Conservation (phyloP, 2,113 vertebrate genomes). For the Gavialis gangeticus region DNA sequence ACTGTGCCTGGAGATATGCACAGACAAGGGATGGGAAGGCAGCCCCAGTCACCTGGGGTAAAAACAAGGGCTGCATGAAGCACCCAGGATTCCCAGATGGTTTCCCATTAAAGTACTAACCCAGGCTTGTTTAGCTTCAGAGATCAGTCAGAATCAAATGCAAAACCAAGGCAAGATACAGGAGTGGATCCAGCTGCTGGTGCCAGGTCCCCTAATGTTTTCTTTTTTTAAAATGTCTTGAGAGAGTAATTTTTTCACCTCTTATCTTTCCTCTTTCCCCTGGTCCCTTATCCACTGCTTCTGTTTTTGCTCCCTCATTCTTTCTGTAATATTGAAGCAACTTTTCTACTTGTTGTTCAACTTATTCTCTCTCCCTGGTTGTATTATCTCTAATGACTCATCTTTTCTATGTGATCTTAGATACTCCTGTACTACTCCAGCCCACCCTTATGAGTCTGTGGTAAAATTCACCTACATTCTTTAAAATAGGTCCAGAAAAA, state of each 20-base stretch:
- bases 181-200: background rate
- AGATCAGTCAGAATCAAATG: too few species aligned
- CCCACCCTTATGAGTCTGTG: background rate
- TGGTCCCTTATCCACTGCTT: background rate
- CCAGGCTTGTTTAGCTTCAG: too few species aligned
- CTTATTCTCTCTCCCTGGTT: background rate
- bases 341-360: background rate
- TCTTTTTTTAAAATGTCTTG: background rate
- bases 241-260: background rate
- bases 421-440: background rate
- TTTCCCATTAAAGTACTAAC: too few species aligned
- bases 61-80: too few species aligned
- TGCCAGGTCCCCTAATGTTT: background rate
- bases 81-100: too few species aligned
- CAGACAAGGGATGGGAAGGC: too few species aligned
- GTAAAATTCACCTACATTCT: background rate
- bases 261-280: background rate
- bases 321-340: background rate
- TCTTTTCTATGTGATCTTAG: background rate
- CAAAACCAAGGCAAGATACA: too few species aligned
- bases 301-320: background rate
- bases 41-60: too few species aligned
- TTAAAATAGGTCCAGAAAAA: conserved; percentile 2
- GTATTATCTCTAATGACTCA: background rate
- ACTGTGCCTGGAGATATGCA: too few species aligned